Base-by-base conservation (phyloP, 92 coral and sea anemone genomes). In the Galaxea fascicularis region DNA sequence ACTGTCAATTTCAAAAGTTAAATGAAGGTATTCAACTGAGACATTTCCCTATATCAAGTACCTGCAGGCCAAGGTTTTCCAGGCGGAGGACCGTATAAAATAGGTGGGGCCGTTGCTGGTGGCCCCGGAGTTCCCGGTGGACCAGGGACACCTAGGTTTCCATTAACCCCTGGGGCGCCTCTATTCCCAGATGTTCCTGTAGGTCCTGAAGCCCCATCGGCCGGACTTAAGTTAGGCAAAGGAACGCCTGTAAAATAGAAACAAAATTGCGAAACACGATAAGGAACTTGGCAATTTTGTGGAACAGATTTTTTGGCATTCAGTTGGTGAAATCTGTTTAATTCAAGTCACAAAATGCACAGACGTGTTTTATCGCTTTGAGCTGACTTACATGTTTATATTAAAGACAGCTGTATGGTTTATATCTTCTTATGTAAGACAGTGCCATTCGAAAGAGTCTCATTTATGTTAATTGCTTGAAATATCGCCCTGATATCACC, bases 121-220 rank as follows among this genome's bases (percentile, higher is more conserved):
- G 63, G 77, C 76, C 97, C 98, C 17, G 97, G 98, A 60, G 90
- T 10, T 14, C 79, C 62, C 8, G 24, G 62, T 3, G 62, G 24
- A 4, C 62, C 86, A 1, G 77, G 89, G 14, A 89, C 66, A 9
- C 98, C 98, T 8, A 94, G 94, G 4, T 81, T 78, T 0, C 98
- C 98, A 10, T 71, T 79, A 29, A 91, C 89, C 56, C 92, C 88
- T 27, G 94, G 93, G 45, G 87, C 89, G 1, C 89, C 88, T 45
- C 85, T 87, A 9, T 83, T 86, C 3, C 95, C 98, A 9, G 92
- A 90, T 18, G 90, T 90, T 35, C 92, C 94, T 60, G 78, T 65
- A 0, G 94, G 87, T 54, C 94, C 94, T 25, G 85, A 85, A 0
- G 90, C 91, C 12, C 93, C 44, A 28, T 65, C 70, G 14, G 44